Evolutionary conservation across 2,888 invertebrate species (phyloP).

Genomic region (Brenthis hecate): DNA sequence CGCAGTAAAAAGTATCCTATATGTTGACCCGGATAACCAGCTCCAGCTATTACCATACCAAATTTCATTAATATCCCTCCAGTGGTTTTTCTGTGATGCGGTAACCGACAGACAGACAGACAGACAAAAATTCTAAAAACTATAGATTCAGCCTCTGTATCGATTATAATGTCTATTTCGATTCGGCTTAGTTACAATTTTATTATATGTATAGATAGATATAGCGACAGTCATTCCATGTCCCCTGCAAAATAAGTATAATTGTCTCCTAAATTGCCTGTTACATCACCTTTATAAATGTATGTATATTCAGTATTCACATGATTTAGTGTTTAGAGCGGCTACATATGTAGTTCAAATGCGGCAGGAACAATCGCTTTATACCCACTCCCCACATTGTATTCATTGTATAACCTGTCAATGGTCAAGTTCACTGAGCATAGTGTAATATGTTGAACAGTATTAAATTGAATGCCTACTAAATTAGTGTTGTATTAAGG

Average conservation of each 20-base stretch:
- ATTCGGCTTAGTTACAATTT: too few species aligned
- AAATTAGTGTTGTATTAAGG: background rate
- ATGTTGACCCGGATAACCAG: too few species aligned
- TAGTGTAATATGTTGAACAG: conserved; percentile 16
- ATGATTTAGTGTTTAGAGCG: conserved; percentile 35
- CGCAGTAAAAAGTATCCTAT: too few species aligned
- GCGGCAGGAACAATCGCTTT: conserved; percentile 41
- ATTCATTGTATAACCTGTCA: conserved; percentile 38
- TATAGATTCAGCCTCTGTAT: too few species aligned
- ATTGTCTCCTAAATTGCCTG: background rate
- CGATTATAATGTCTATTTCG: too few species aligned
- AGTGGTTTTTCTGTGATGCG: too few species aligned
- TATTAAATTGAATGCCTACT: conserved; percentile 13
- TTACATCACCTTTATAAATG: background rate
- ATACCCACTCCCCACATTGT: conserved; percentile 37
- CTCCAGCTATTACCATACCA: too few species aligned
- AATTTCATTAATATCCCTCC: too few species aligned
- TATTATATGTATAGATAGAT: background rate
- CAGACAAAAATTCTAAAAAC: too few species aligned
- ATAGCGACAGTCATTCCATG: background rate
- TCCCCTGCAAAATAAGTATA: background rate
- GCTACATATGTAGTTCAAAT: conserved; percentile 30
- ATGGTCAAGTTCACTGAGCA: conserved; percentile 32
- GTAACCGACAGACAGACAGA: too few species aligned
- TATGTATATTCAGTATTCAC: background rate